Evolutionary conservation across 2,797 vertebrate genomes (phyloP), one percentile per base, ranked within the genome.

Genomic region (Scomberomorus guttatus): DNA sequence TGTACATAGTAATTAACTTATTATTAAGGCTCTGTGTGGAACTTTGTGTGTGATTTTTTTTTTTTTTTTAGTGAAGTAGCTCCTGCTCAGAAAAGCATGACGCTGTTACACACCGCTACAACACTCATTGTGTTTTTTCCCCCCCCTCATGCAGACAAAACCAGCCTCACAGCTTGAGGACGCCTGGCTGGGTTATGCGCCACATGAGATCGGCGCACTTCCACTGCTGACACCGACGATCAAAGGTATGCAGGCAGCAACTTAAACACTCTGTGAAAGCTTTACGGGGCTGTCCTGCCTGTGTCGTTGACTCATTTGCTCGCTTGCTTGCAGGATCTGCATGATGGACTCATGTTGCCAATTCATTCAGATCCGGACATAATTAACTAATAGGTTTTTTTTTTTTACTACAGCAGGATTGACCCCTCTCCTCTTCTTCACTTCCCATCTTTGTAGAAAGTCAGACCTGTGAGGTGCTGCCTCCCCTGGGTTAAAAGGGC

Each of bases 201-300:
- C 51, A 13, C 61, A 9, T n/a, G 44, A 72, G 22, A 39, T 5
- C 61, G 6, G 39, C 44, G 12, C 32, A 44, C 20, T 24, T 24
- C 57, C 39, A 37, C 59, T 17, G 72, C 46, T 81, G 69, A 56
- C 54, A 20, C 2, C 50, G 1, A 8, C n/a, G 46, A 12, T 22
- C 62, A 9, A 24, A 87, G 87, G 86, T 90, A 80, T 8, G 69
- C 17, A 14, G 3, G 3, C 27, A 34, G 6, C n/a, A 15, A 12
- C 6, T 6, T 0, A 0, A 3, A 2, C 48, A 9, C 25, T 3
- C 22, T 14, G 52, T 48, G 3, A 5, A 2, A 27, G 17, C 39
- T 42, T 42, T 25, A 6, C 0, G 12, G 12, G 1, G 22, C 34
- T 18, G 22, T 27, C 9, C 11, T 44, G 37, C 22, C 52, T 24